Base-by-base conservation (phyloP, 2,113 vertebrate species). In the Pyrgilauda ruficollis region DNA sequence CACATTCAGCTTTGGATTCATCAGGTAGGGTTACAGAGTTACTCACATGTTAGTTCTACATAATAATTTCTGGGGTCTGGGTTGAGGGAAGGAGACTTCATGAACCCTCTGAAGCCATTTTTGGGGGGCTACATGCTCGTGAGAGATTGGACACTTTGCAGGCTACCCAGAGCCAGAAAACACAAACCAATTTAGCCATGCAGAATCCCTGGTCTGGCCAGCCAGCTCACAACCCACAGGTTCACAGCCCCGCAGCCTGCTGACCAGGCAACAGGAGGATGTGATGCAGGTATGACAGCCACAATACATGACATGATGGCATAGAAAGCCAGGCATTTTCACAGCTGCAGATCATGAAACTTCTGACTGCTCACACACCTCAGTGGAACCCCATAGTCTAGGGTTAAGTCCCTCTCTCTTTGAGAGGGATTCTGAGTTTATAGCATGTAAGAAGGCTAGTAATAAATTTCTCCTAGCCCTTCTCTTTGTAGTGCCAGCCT, bases 251-350 rank as follows among this genome's bases (percentile, higher is more conserved):
- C 6, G 17, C 6, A 9, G 12, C 21, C 39, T 59, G 26, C 47
- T 11, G 7, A 31, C 24, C 13, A 35, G 62, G 23, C 31, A 74
- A 20, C 4, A 5, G 24, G 30, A 74, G 7, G 52, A 20, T 43
- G 14, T 15, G 46, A 19, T 31, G 9, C 35, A 76, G 11, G 26
- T n/a, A 3, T 14, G 33, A 15, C 2, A 8, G 31, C 69, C 39
- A 12, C 47, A 26, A 1, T 7, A 13, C 13, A 5, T 8, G 35
- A 41, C 35, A 27, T 0, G 0, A 20, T 2, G 4, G 23, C 50
- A 11, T 0, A 27, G 72, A 47, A 77, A 81, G 35, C 8, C 27
- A 28, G 23, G 23, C 19, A 52, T 82, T 2, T 0, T 37, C 55
- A 44, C 19, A 68, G 17, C 72, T 86, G 27, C 4, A 9, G 6